Percentiles rank a stretch among this genome's conserved stretches.
phyloP scores from a whole-genome alignment of 2,797 vertebrate genomes.

The Hydrolagus colliei region DNA sequence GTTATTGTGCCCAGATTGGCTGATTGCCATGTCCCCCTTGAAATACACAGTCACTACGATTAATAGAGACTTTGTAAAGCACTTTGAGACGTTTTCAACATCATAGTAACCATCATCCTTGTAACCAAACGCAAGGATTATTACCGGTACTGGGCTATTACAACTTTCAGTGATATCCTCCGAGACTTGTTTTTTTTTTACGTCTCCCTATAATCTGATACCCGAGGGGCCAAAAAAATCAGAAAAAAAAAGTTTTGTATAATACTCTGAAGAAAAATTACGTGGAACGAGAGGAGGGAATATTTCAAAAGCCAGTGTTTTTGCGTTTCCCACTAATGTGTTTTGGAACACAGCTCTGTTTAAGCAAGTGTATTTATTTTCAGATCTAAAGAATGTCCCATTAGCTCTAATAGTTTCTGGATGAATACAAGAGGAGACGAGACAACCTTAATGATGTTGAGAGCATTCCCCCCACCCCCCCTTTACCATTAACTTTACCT shows the following conservation, averaged over 20 bases:
- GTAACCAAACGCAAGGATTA: neutral
- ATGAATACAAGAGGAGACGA: neutral
- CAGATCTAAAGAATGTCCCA: neutral
- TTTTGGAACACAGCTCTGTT: neutral
- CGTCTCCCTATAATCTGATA: no score
- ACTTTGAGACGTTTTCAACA: neutral
- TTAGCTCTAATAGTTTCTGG: conserved; percentile 7
- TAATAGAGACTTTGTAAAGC: neutral
- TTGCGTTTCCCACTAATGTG: neutral
- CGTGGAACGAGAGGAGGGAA: neutral
- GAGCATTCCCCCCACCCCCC: no score
- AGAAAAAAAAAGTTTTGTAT: neutral
- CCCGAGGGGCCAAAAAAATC: no score
- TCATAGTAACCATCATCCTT: no score
- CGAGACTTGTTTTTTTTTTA: no score
- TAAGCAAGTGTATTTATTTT: conserved; percentile 11
- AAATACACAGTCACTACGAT: neutral
- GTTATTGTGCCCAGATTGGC: neutral
- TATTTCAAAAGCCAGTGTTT: conserved; percentile 13
- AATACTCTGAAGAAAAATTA: neutral
- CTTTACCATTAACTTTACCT: neutral
- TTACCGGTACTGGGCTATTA: neutral
- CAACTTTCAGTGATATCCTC: no score
- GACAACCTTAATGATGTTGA: neutral
- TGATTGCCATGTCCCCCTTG: neutral